These are phyloP conservation scores for Zoanthus gigantus DNA, from an alignment of 92 coral and sea anemone genomes.

Conservation along the genomic window DNA sequence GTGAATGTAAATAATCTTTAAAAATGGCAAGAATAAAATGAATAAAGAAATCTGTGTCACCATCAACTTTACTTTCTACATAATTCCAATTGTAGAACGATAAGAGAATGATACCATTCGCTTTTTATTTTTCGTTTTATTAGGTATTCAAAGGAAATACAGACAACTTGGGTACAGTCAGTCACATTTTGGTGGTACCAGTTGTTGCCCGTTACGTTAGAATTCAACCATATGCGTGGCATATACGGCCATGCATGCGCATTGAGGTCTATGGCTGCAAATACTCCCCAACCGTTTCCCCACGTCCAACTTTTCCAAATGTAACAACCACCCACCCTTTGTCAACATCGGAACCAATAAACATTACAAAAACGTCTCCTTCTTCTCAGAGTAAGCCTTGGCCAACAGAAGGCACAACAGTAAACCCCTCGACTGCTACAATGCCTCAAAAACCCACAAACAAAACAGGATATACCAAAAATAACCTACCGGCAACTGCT, in stretches of 20 bases:
- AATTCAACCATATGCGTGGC: slow-evolving; percentile 17
- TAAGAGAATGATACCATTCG: not conserved
- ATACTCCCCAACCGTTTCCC: not conserved
- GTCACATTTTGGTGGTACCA: slow-evolving; percentile 13
- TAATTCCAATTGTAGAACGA: not conserved
- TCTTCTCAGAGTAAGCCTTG: not conserved
- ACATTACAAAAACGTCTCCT: not conserved
- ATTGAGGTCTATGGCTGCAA: slow-evolving; percentile 31
- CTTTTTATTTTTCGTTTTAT: not conserved
- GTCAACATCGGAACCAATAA: not conserved
- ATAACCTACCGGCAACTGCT: not conserved
- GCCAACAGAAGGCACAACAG: not conserved
- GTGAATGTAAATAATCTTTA: too few species aligned
- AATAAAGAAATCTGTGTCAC: too few species aligned
- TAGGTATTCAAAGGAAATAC: slow-evolving; percentile 31
- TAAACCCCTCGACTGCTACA: not conserved
- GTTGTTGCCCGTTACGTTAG: slow-evolving; percentile 32
- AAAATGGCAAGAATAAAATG: too few species aligned
- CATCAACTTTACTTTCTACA: too few species aligned
- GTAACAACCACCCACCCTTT: not conserved
- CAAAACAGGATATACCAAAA: not conserved
- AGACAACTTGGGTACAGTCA: slow-evolving; percentile 30
- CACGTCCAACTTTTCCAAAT: not conserved
- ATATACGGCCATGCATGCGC: slow-evolving; percentile 42
- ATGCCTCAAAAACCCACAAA: not conserved